Percentiles rank a stretch among this genome's conserved stretches.
Conservation (phyloP, 2,888 invertebrate species). For the Lysandra bellargus region DNA sequence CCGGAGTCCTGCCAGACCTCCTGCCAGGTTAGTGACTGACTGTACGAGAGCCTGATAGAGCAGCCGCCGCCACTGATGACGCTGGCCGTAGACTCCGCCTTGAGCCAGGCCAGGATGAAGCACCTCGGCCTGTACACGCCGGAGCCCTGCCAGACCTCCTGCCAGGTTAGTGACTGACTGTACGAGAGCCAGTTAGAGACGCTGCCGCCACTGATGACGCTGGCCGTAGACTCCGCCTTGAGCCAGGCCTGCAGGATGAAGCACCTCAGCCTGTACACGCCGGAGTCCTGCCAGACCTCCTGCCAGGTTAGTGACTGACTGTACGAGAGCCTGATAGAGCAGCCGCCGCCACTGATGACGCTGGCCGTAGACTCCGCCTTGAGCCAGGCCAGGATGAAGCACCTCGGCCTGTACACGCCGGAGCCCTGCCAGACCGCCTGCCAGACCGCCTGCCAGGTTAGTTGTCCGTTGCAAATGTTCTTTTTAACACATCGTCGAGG, state of each 20-base stretch:
- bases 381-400: not conserved
- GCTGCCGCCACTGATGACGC: slow-evolving; percentile 65
- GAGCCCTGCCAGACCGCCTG: not conserved
- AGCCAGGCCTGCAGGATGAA: not conserved
- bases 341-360: slow-evolving; percentile 71
- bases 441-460: not conserved
- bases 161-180: not conserved
- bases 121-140: too few relatives aligned
- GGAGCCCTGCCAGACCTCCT: not conserved
- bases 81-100: slow-evolving; percentile 34
- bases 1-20: not conserved
- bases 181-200: slow-evolving; percentile 95
- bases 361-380: slow-evolving; percentile 35
- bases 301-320: not conserved
- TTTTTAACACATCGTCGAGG: too few relatives aligned
- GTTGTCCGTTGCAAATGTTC: too few relatives aligned
- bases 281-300: not conserved
- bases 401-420: too few relatives aligned
- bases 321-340: slow-evolving; percentile 94
- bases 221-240: slow-evolving; percentile 32
- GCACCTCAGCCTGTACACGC: not conserved
- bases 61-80: slow-evolving; percentile 74
- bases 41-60: slow-evolving; percentile 94
- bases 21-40: not conserved
- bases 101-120: not conserved